These are phyloP conservation scores for Argyrosomus regius DNA, from an alignment of 2,797 vertebrate genomes.

Conservation along the genomic window DNA sequence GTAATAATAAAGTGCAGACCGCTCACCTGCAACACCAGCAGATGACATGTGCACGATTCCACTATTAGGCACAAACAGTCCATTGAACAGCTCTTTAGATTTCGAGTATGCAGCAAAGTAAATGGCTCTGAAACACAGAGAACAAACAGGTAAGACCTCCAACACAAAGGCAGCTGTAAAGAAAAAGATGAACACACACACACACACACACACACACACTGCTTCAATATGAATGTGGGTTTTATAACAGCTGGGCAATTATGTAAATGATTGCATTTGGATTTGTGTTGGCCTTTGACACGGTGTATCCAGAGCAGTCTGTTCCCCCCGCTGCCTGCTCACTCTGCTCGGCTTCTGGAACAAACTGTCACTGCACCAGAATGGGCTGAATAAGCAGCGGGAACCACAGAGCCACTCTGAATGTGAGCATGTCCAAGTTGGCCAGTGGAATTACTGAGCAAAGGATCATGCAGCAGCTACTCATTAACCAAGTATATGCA, in stretches of 20 bases:
- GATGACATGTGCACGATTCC: constrained; percentile 94
- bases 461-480: constrained; percentile 46
- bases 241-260: constrained; percentile 52
- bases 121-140: constrained; percentile 90
- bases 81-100: constrained; percentile 94
- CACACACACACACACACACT: background rate
- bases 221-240: constrained; percentile 15
- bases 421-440: constrained; percentile 50
- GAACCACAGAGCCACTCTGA: constrained; percentile 58
- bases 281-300: constrained; percentile 55
- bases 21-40: constrained; percentile 94
- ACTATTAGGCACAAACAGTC: constrained; percentile 94
- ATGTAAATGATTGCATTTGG: constrained; percentile 39
- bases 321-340: constrained; percentile 48
- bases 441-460: constrained; percentile 40
- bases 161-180: background rate
- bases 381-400: constrained; percentile 80
- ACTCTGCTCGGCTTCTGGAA: constrained; percentile 74
- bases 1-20: background rate
- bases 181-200: constrained; percentile 19
- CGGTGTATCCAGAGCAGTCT: constrained; percentile 63
- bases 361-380: constrained; percentile 65
- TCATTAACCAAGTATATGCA: constrained; percentile 65
- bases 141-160: constrained; percentile 42
- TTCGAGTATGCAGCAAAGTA: constrained; percentile 98